phyloP scores from a whole-genome alignment of 2,888 invertebrate genomes.

The Caenorhabditis wallacei region DNA sequence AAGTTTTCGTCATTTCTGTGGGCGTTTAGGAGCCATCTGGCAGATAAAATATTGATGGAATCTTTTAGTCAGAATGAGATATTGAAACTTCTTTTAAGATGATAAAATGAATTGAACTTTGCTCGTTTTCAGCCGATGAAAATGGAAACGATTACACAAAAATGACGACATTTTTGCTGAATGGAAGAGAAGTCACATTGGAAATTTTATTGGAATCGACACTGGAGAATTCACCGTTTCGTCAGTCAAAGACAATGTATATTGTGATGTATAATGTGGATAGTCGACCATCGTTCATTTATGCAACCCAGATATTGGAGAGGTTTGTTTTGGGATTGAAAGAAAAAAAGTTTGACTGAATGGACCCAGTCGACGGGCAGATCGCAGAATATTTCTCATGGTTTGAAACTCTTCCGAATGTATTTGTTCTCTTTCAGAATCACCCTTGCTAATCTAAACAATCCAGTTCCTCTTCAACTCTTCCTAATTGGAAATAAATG shows the following conservation, averaged over 20 bases:
- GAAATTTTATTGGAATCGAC: constrained; percentile 80
- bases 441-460: constrained; percentile 50
- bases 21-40: too few species aligned
- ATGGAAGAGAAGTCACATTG: constrained; percentile 78
- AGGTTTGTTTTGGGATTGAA: constrained; percentile 59
- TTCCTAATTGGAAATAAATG: constrained; percentile 80
- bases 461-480: constrained; percentile 57
- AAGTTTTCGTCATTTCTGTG: constrained; percentile 3
- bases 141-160: constrained; percentile 55
- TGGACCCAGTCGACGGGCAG: too few species aligned
- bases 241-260: constrained; percentile 70
- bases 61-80: constrained; percentile 31
- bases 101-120: too few species aligned
- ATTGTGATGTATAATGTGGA: constrained; percentile 80
- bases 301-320: constrained; percentile 78
- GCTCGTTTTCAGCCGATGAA: constrained; percentile 54
- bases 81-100: background rate
- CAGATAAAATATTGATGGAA: constrained; percentile 29
- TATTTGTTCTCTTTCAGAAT: constrained; percentile 47
- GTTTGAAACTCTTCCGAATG: too few species aligned
- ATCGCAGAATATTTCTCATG: too few species aligned
- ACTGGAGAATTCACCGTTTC: constrained; percentile 71
- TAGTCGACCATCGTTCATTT: constrained; percentile 76
- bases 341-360: too few species aligned
- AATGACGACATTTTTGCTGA: constrained; percentile 75